A percentile compares a stretch with the other conserved stretches of the same genome.
Conservation (phyloP, 2,797 vertebrate species). For the Cuculus canorus region DNA sequence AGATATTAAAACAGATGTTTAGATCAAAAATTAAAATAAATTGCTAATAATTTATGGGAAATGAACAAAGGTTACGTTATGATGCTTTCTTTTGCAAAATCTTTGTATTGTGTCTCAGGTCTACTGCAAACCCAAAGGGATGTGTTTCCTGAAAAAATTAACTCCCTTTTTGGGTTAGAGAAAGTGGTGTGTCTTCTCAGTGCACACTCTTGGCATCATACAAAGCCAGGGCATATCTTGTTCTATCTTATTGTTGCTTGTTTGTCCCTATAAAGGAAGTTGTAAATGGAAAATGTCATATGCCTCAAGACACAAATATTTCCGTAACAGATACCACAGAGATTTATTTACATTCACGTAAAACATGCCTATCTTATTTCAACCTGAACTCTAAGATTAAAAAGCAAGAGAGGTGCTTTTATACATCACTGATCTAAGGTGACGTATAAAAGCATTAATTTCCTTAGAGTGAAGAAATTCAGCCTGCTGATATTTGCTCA, state of each 20-base stretch:
- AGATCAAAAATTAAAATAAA: not conserved
- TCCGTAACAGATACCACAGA: not conserved
- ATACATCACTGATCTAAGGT: not conserved
- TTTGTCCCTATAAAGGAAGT: not conserved
- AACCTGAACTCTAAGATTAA: not conserved
- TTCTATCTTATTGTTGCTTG: constrained; percentile 26
- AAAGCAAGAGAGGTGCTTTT: not conserved
- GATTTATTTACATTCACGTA: not conserved
- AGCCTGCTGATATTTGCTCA: constrained; percentile 27
- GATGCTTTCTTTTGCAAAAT: not conserved
- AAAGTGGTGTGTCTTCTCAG: not conserved
- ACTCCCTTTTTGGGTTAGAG: not conserved
- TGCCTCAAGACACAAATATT: constrained; percentile 28
- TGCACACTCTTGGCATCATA: not conserved
- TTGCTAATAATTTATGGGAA: not conserved
- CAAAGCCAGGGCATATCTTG: constrained; percentile 25
- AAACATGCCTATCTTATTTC: constrained; percentile 14
- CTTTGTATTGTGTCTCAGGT: not conserved
- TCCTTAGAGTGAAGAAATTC: not conserved
- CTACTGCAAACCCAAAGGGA: not conserved
- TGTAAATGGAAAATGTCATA: constrained; percentile 41
- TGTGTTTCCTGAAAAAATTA: not conserved
- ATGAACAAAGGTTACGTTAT: not conserved
- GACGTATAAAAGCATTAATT: constrained; percentile 17
- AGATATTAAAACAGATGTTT: not conserved